Conservation (phyloP, 1,140 invertebrate species). For the Bicyclus anynana region DNA sequence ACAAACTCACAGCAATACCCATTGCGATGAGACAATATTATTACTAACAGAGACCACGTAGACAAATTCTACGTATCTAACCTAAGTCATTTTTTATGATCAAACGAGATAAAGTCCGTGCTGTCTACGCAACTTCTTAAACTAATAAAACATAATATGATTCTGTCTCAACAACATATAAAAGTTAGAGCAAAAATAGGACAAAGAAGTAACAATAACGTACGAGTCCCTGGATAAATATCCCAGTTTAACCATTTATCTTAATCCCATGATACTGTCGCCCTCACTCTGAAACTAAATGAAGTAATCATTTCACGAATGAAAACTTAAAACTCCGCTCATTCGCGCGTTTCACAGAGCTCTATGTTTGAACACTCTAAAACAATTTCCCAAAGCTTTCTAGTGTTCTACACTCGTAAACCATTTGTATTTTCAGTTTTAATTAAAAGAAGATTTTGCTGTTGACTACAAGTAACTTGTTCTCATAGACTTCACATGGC, state of each 20-base stretch:
- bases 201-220: background rate
- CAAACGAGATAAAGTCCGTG: no score
- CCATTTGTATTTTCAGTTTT: background rate
- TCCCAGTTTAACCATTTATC: background rate
- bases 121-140: background rate
- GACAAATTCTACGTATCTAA: background rate
- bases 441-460: background rate
- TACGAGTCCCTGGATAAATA: background rate
- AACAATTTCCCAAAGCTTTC: background rate
- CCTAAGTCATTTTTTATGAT: background rate
- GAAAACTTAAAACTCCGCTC: background rate
- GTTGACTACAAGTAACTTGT: no score
- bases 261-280: background rate
- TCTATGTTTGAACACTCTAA: background rate
- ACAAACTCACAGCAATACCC: constrained; percentile 8
- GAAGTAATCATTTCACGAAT: background rate
- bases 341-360: background rate
- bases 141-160: background rate
- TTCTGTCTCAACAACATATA: background rate
- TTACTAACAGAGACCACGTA: background rate
- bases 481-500: no score
- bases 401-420: background rate
- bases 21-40: constrained; percentile 4
- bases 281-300: background rate
- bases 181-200: background rate